Evolutionary conservation across 2,888 invertebrate species (phyloP).

Genomic region (Chymomyza amoena): DNA sequence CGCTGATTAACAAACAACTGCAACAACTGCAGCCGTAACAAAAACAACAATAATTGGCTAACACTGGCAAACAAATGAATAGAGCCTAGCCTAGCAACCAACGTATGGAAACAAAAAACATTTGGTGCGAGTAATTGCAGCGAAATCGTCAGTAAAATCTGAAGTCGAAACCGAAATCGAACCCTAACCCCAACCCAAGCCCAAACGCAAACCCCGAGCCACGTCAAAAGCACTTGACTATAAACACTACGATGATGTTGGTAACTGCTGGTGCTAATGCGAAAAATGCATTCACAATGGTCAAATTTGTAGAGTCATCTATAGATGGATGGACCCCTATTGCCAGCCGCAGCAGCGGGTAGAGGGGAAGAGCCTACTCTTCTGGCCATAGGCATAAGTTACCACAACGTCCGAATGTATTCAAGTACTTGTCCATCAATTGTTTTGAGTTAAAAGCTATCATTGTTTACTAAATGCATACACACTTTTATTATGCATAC

Average conservation of each 20-base stretch:
- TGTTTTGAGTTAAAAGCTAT: constrained; percentile 27
- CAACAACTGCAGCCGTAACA: neutral
- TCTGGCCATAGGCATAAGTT: neutral
- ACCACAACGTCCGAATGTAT: neutral
- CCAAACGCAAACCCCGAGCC: neutral
- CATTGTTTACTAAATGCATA: constrained; percentile 13
- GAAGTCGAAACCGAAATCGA: neutral
- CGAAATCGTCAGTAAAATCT: constrained; percentile 53
- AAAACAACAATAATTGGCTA: neutral
- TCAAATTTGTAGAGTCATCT: constrained; percentile 3
- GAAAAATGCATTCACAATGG: constrained; percentile 38
- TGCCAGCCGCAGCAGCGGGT: too few relatives aligned
- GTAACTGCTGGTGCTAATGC: constrained; percentile 33
- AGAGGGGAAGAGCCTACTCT: too few relatives aligned
- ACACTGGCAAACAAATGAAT: neutral
- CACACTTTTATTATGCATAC: neutral
- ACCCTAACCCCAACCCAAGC: too few relatives aligned
- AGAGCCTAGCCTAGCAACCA: neutral
- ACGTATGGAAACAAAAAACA: neutral
- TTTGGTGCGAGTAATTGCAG: constrained; percentile 52
- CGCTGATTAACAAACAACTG: neutral
- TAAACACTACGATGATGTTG: neutral
- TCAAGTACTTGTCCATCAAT: constrained; percentile 34
- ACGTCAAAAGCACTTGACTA: neutral
- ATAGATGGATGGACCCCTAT: neutral